Conservation (phyloP, 2,797 vertebrate species). For the Acropternis orthonyx region DNA sequence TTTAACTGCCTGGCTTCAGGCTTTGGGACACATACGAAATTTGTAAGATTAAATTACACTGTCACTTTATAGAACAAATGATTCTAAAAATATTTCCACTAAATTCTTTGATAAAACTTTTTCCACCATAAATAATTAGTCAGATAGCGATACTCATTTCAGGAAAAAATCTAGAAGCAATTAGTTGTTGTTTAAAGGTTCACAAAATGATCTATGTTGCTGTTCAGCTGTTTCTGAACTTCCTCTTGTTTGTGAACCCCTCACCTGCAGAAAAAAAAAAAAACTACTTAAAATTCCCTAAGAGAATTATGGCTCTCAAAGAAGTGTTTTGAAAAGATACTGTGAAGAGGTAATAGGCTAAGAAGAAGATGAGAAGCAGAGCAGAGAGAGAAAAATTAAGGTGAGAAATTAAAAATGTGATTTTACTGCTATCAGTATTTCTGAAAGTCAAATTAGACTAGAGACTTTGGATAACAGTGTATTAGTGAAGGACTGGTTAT, state of each 20-base stretch:
- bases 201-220: neutral
- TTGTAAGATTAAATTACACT: neutral
- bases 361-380: conserved; percentile 59
- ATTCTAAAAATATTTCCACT: conserved; percentile 30
- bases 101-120: neutral
- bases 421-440: conserved; percentile 23
- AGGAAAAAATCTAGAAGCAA: conserved; percentile 18
- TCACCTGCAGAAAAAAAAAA: conserved; percentile 35
- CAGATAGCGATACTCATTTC: neutral
- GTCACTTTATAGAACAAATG: neutral
- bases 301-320: conserved; percentile 54
- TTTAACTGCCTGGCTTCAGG: conserved; percentile 70
- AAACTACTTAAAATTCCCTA: conserved; percentile 24
- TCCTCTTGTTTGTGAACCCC: neutral
- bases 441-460: neutral
- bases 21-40: conserved; percentile 35
- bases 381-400: conserved; percentile 42
- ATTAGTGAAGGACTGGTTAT: conserved; percentile 38
- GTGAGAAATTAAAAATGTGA: neutral
- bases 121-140: neutral
- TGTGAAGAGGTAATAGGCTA: conserved; percentile 20
- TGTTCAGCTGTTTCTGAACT: conserved; percentile 33
- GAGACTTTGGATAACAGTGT: neutral
- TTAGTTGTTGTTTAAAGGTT: neutral
- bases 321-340: conserved; percentile 22